These are phyloP conservation scores for Enteromius unitaeniatus DNA, from an alignment of 2,797 vertebrate species.

Conservation along the genomic window DNA sequence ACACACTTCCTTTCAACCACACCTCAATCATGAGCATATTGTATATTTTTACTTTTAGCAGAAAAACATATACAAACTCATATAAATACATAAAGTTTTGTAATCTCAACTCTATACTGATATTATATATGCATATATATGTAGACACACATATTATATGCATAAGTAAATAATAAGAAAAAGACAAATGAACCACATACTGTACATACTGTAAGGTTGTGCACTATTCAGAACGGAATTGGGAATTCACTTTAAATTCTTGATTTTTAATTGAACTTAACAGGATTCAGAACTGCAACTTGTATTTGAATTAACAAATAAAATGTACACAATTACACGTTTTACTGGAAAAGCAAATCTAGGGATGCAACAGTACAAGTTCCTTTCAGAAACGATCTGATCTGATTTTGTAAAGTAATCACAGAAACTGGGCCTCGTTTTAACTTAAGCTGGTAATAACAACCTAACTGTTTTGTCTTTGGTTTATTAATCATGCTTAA, in stretches of 20 bases:
- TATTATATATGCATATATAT: not conserved
- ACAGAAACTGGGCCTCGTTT: not conserved
- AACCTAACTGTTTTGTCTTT: not conserved
- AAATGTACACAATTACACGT: not conserved
- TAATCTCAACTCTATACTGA: not conserved
- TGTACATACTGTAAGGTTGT: not conserved
- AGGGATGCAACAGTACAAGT: too few species aligned
- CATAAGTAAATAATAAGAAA: not conserved
- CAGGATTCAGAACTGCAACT: not conserved
- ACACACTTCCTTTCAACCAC: slow-evolving; percentile 54
- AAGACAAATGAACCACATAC: not conserved
- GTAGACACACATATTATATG: too few species aligned
- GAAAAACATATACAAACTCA: not conserved
- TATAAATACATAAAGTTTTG: not conserved
- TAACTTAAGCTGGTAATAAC: not conserved
- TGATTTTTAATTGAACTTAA: not conserved
- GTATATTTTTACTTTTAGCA: not conserved
- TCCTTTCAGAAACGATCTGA: too few species aligned
- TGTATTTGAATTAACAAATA: not conserved
- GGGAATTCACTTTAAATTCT: not conserved
- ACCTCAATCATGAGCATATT: slow-evolving; percentile 37
- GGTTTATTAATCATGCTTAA: not conserved
- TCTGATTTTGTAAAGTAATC: not conserved
- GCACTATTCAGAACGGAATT: not conserved
- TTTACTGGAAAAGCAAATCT: not conserved